Base-by-base conservation (phyloP, 2,888 invertebrate genomes). In the Drosophila nr. perissopoda region DNA sequence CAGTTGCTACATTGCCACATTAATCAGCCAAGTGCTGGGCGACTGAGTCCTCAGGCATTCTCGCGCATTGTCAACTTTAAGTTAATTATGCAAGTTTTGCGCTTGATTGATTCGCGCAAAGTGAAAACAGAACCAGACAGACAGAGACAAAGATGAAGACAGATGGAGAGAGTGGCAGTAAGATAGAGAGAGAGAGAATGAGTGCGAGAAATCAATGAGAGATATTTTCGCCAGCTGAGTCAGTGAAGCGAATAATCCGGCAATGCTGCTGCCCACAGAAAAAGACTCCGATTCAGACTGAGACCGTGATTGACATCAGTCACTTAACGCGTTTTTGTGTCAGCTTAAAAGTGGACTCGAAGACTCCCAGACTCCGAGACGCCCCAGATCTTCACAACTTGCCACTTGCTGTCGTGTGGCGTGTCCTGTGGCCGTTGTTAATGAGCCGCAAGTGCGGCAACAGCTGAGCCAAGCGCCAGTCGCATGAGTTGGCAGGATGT, bases 391-490 rank as follows among this genome's bases (percentile, higher is more conserved):
- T 21, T 29, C 18, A 31, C 54, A 34, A 40, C 42, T 61, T 45
- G 10, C 51, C 25, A 48, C 48, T 48, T 27, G 25, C 13, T 42
- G 31, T 45, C 25, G 25, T 25, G 45, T 25, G 45, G 25, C 8
- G 48, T 18, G 52, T 42, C 48, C 79, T 72, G 58, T 53, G 62
- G 73, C 49, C 27, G 40, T 34, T 61, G 76, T 66, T 77, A 87
- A 86, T 88, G 88, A 86, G 78, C 82, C 83, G 61, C 86, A 85
- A 86, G 84, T 75, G 80, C 75, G 82, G 38, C 88, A 88, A 88
- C 85, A 86, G 85, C 76, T 88, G 80, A 82, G 74, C 62, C 38
- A 4, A 29, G 18, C 53, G 8, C 16, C 49, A 25, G 42, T 29
- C 48, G 52, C 62, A 62, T 68, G 68, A 64, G 67, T 68, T 65